Evolutionary conservation across 30 jellyfish, hydroid and myxozoan species (phyloP), one percentile per base, ranked within the genome.

Genomic region (Turritopsis rubra): DNA sequence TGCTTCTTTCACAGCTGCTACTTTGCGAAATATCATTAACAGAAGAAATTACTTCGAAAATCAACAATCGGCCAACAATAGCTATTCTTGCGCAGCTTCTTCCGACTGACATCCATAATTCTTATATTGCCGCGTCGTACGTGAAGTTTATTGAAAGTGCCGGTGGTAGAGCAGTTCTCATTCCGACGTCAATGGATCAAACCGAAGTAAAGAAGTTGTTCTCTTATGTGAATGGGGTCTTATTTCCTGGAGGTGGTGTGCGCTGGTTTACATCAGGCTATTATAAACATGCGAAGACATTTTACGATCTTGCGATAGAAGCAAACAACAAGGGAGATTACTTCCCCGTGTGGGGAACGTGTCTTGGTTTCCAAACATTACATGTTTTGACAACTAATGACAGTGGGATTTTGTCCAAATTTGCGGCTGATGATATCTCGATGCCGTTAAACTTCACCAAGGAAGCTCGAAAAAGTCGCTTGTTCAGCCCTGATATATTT

Each of bases 281-380:
- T 83, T 94, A 85, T 53, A 86, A 84, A 79, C 91, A 85, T 66
- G 99, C 99, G 1, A 87, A 86, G 52, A 31, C 21, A 21, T 70
- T 94, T 30, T 86, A 73, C 86, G 92, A 86, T 66, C 75, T 75
- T 70, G 99, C 99, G 4, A 83, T 80, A 22, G 52, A 71, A 30
- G 99, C 99, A 7, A 89, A 94, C 84, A 41, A 79, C 21, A 66
- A 27, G 21, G 99, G 97, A 29, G 99, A 94, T 84, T 88, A 80
- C 85, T 94, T 94, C 87, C 99, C 99, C 0, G 73, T 94, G 13
- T 89, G 97, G 99, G 99, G 99, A 5, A 94, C 99, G 16, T 94
- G 99, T 71, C 96, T 94, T 29, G 99, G 99, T 1, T 89, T 94
- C 72, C 90, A 94, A 78, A 85, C 99, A 29, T 31, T 94, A 79